Percentiles rank a stretch among this genome's conserved stretches.
phyloP scores from a whole-genome alignment of 2,797 vertebrate species.

The Tolypeutes matacus region DNA sequence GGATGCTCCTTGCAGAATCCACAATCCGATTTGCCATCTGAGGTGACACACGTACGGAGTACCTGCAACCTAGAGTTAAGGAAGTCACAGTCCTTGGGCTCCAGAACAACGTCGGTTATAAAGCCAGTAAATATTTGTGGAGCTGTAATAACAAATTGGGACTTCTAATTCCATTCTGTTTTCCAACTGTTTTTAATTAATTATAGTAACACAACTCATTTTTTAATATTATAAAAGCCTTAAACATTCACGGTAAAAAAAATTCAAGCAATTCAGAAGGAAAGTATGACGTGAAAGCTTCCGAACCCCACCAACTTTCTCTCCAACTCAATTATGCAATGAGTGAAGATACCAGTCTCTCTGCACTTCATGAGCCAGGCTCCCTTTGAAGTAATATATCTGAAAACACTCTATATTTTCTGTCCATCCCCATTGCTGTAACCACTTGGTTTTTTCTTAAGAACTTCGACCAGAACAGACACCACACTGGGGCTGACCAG shows the following conservation, averaged over 20 bases:
- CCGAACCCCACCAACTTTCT: not conserved
- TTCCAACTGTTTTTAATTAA: not conserved
- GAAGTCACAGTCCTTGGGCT: slow-evolving; percentile 52
- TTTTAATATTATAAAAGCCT: not conserved
- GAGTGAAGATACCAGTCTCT: not conserved
- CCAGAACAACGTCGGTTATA: not conserved
- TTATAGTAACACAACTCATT: not conserved
- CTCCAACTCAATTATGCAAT: not conserved
- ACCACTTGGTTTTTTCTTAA: not conserved
- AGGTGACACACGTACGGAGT: slow-evolving; percentile 96
- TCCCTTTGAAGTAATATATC: not conserved
- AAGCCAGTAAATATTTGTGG: not conserved
- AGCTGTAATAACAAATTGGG: not conserved
- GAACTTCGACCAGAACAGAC: not conserved
- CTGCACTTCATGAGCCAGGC: not conserved
- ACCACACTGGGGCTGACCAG: not conserved
- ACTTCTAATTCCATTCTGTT: not conserved
- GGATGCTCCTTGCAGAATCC: slow-evolving; percentile 94
- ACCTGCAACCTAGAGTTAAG: slow-evolving; percentile 90
- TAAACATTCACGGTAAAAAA: not conserved
- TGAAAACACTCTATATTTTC: not conserved
- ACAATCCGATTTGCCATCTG: slow-evolving; percentile 98
- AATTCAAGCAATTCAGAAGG: not conserved
- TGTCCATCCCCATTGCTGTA: not conserved
- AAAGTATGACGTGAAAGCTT: slow-evolving; percentile 7